phyloP scores from a whole-genome alignment of 2,113 vertebrate genomes.

The Pomatostomus ruficeps region DNA sequence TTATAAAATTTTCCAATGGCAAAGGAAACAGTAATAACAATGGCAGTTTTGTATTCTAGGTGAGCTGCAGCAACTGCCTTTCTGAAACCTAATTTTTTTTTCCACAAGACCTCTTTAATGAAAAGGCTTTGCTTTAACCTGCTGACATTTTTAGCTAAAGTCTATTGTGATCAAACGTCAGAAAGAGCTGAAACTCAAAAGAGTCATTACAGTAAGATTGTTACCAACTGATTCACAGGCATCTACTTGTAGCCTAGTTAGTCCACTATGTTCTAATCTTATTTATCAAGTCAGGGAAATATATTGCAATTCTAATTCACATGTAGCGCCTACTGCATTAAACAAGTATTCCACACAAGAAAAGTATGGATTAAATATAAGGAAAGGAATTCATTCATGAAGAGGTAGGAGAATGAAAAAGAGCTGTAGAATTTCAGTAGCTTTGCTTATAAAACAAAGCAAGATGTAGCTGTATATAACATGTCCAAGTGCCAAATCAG shows the following conservation, averaged over 20 bases:
- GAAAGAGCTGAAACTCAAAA: neutral
- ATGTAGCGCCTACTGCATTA: neutral
- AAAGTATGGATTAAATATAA: neutral
- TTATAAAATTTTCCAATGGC: neutral
- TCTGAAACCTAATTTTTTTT: neutral
- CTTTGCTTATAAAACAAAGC: neutral
- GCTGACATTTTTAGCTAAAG: neutral
- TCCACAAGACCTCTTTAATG: neutral
- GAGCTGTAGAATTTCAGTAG: neutral
- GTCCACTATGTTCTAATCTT: neutral
- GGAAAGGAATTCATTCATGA: neutral
- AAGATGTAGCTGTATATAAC: neutral
- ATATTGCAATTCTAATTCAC: neutral
- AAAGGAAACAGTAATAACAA: neutral
- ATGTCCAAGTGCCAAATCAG: neutral
- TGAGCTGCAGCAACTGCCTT: neutral
- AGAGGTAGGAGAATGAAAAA: neutral
- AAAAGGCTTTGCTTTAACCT: slow-evolving; percentile 1
- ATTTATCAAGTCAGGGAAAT: neutral
- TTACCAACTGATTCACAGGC: neutral
- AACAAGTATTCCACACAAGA: neutral
- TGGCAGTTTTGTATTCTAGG: neutral
- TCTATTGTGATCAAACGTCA: slow-evolving; percentile 6
- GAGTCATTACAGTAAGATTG: neutral
- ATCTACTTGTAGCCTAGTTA: neutral